These are phyloP conservation scores for Circaetus cinerascens DNA, from an alignment of 2,113 vertebrate species.

Conservation along the genomic window DNA sequence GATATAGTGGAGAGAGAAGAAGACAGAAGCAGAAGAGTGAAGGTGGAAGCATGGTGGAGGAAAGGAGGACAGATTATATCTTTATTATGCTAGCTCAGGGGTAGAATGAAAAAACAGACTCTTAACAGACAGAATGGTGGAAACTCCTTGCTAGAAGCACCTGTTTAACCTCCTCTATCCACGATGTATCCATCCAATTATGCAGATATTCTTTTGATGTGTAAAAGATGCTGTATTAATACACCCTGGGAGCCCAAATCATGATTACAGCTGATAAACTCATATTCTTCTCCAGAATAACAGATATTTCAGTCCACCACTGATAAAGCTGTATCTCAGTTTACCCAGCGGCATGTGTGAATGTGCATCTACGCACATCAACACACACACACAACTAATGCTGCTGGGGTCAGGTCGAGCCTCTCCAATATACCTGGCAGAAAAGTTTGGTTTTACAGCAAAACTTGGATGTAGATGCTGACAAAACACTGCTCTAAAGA, in stretches of 20 bases:
- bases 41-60: background rate
- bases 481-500: background rate
- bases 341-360: rapidly evolving
- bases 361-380: background rate
- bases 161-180: background rate
- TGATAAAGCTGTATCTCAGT: background rate
- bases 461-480: background rate
- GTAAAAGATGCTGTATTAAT: background rate
- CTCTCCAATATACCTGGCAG: background rate
- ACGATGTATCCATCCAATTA: background rate
- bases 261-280: background rate
- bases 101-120: background rate
- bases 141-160: background rate
- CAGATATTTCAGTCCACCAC: background rate
- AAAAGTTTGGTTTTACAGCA: background rate
- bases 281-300: background rate
- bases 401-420: rapidly evolving
- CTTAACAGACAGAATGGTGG: background rate
- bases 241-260: background rate
- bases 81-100: background rate
- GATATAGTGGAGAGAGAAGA: background rate
- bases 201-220: background rate
- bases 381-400: background rate
- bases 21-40: background rate
- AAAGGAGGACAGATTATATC: background rate